Base-by-base conservation (phyloP, 2,113 vertebrate species). In the Lepidothrix coronata region DNA sequence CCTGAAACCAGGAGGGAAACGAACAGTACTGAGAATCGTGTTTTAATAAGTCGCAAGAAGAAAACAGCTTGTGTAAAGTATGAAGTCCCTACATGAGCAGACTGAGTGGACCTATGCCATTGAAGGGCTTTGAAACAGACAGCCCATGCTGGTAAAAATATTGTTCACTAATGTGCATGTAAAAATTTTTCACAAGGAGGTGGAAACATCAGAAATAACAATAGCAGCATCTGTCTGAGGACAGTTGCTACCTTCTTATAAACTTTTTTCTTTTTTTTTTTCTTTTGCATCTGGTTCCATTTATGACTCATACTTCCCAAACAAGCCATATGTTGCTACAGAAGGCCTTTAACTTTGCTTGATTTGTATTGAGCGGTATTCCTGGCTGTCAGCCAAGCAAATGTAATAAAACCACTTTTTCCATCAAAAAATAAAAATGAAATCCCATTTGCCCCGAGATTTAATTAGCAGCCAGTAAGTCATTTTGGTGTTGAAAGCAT, bases 271-370 rank as follows among this genome's bases (percentile, higher is more conserved):
- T 85, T 54, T 85, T 92, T 88, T 92, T 95, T 48, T 85, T 51
- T 85, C 91, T 89, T 93, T 95, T 96, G 76, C 97, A 98, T 98
- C 96, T 98, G 97, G 87, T 97, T 98, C 91, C 81, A 93, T 93
- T 97, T 97, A 98, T 98, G 97, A 98, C 82, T 98, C 98, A 97
- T 94, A 94, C 89, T 97, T 98, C 97, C 97, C 93, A 97, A 95
- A 93, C 77, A 96, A 98, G 91, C 92, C 95, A 96, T 97, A 97
- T 98, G 97, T 94, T 97, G 74, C 91, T 95, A 78, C 85, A 97
- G 87, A 97, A 97, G 89, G 95, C 89, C 94, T 89, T 97, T 93
- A 97, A 88, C 94, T 97, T 91, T 94, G 87, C 92, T 88, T 91
- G 91, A 90, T 97, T 97, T 11, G 35, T 89, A 97, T 89, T 89